Evolutionary conservation across 2,888 invertebrate species (phyloP).

Genomic region (Phalera bucephala): DNA sequence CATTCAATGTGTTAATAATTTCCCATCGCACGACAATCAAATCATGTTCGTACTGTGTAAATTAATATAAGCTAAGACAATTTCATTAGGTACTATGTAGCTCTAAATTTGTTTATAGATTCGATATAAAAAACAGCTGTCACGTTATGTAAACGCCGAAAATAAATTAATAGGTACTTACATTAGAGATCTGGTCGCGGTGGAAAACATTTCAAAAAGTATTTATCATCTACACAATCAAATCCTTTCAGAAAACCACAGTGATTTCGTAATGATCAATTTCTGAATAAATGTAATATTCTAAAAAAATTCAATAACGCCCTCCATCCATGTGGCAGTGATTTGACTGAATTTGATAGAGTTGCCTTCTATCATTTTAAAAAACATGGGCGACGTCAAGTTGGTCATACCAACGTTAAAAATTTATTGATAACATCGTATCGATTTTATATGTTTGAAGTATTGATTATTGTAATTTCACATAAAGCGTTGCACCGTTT

Average conservation of each 20-base stretch:
- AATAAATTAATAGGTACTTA: constrained; percentile 72
- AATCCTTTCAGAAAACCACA: constrained; percentile 32
- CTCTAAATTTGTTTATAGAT: constrained; percentile 50
- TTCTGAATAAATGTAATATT: constrained; percentile 33
- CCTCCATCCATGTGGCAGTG: constrained; percentile 63
- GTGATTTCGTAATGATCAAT: constrained; percentile 40
- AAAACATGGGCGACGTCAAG: too few species aligned
- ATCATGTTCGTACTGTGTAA: too few species aligned
- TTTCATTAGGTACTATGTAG: not conserved
- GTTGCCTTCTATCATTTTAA: constrained; percentile 5
- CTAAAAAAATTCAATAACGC: constrained; percentile 55
- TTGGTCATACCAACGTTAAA: constrained; percentile 8
- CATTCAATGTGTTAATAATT: too few species aligned
- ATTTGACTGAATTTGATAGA: constrained; percentile 39
- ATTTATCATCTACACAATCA: constrained; percentile 56
- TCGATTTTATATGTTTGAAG: too few species aligned
- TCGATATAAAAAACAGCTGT: constrained; percentile 68
- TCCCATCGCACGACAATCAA: too few species aligned
- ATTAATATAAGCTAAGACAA: too few species aligned
- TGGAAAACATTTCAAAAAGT: constrained; percentile 75
- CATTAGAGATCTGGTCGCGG: constrained; percentile 72
- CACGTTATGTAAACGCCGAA: constrained; percentile 80
- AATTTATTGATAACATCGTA: constrained; percentile 8
- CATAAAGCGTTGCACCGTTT: too few species aligned
- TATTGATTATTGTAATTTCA: too few species aligned